These are phyloP conservation scores for Sminthurinus signatus DNA, from an alignment of 1,140 invertebrate genomes.

Conservation along the genomic window DNA sequence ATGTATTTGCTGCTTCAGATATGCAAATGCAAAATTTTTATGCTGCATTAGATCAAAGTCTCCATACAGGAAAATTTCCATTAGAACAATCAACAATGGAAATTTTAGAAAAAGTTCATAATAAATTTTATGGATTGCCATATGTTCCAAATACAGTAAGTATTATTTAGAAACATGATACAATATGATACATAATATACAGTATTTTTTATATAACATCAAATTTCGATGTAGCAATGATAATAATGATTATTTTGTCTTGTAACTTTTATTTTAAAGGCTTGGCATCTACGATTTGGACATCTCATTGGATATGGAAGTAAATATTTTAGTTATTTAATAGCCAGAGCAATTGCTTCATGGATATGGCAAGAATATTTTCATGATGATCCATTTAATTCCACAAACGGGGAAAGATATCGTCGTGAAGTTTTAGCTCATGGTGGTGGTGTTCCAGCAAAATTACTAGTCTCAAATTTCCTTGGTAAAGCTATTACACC, in stretches of 20 bases:
- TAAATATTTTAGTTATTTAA: conserved; percentile 96
- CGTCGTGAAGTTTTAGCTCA: conserved; percentile 68
- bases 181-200: neutral
- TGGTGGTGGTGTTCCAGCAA: conserved; percentile 79
- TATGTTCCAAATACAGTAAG: conserved; percentile 78
- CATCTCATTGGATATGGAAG: conserved; percentile 97
- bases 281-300: conserved; percentile 93
- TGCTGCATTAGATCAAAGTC: conserved; percentile 79
- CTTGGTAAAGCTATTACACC: conserved; percentile 62
- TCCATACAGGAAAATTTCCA: conserved; percentile 61
- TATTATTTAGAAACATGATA: conserved; percentile 24
- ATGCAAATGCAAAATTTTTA: conserved; percentile 89
- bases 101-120: conserved; percentile 71
- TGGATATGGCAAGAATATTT: conserved; percentile 88
- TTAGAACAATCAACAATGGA: conserved; percentile 56
- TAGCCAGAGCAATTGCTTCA: conserved; percentile 86
- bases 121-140: conserved; percentile 75
- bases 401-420: conserved; percentile 67
- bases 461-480: conserved; percentile 64
- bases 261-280: conserved; percentile 50
- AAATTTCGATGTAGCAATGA: no score
- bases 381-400: conserved; percentile 69
- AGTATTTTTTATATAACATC: neutral
- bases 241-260: neutral
- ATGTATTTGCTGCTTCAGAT: conserved; percentile 80